Evolutionary conservation across 1,140 invertebrate genomes (phyloP).

Genomic region (Drosophila repletoides): DNA sequence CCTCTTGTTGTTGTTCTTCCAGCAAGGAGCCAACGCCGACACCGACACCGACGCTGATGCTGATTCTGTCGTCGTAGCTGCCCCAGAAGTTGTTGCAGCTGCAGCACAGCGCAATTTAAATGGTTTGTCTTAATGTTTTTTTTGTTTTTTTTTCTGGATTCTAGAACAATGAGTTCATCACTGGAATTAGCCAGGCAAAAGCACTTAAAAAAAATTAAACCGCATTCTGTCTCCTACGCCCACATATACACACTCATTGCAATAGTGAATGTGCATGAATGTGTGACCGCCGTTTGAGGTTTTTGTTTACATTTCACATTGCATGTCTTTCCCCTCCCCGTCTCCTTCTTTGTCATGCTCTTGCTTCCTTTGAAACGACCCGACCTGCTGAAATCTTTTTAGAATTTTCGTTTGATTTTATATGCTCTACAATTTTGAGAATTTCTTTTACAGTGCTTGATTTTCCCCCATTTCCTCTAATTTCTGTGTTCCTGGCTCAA

Average conservation of each 20-base stretch:
- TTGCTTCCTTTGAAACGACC: neutral
- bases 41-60: conserved; percentile 16
- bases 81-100: conserved; percentile 23
- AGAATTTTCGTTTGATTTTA: neutral
- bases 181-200: conserved; percentile 45
- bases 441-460: neutral
- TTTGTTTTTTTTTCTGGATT: no score
- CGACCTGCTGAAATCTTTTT: neutral
- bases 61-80: conserved; percentile 8
- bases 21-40: conserved; percentile 43
- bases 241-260: neutral
- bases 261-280: neutral
- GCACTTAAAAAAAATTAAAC: conserved; percentile 36
- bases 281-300: conserved; percentile 2
- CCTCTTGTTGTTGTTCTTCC: conserved; percentile 36
- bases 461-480: neutral
- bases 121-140: no score
- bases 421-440: neutral
- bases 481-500: conserved; percentile 20
- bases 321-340: neutral
- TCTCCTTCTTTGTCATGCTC: neutral
- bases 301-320: conserved; percentile 51
- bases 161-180: conserved; percentile 54
- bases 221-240: conserved; percentile 24
- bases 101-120: conserved; percentile 46